These are phyloP conservation scores for Drosophila phalerata DNA, from an alignment of 2,888 invertebrate species.

Conservation along the genomic window DNA sequence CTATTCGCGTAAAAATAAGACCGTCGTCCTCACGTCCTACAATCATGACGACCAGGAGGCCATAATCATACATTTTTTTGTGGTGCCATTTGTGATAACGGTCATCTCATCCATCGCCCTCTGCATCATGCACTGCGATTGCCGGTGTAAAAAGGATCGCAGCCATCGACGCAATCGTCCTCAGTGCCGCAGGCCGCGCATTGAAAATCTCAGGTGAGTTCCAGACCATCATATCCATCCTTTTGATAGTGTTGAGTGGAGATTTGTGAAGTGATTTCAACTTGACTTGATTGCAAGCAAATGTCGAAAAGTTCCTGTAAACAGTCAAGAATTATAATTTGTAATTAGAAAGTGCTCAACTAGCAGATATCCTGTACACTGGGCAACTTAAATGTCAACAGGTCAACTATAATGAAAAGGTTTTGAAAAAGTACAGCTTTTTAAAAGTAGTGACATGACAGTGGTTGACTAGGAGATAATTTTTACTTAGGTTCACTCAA, in stretches of 20 bases:
- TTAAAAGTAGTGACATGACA: no score
- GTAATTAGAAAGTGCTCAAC: background rate
- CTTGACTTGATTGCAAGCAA: no score
- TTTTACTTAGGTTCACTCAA: background rate
- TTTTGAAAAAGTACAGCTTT: no score
- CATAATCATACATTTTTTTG: conserved; percentile 93
- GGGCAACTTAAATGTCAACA: no score
- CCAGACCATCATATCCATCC: background rate
- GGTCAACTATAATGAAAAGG: no score
- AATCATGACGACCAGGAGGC: conserved; percentile 93
- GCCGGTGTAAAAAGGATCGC: conserved; percentile 89
- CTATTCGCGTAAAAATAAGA: conserved; percentile 93
- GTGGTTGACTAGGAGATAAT: background rate
- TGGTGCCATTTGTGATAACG: conserved; percentile 93
- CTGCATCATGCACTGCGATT: conserved; percentile 95
- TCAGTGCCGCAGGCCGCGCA: conserved; percentile 87
- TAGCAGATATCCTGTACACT: background rate
- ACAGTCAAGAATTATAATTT: no score
- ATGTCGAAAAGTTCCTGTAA: no score
- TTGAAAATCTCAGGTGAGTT: conserved; percentile 87
- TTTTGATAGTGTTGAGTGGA: no score
- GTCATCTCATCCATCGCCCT: conserved; percentile 93
- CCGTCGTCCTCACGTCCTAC: conserved; percentile 93
- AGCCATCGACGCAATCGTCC: conserved; percentile 88
- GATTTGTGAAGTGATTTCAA: background rate